Evolutionary conservation across 2,888 invertebrate genomes (phyloP).

Genomic region (Troilus luridus): DNA sequence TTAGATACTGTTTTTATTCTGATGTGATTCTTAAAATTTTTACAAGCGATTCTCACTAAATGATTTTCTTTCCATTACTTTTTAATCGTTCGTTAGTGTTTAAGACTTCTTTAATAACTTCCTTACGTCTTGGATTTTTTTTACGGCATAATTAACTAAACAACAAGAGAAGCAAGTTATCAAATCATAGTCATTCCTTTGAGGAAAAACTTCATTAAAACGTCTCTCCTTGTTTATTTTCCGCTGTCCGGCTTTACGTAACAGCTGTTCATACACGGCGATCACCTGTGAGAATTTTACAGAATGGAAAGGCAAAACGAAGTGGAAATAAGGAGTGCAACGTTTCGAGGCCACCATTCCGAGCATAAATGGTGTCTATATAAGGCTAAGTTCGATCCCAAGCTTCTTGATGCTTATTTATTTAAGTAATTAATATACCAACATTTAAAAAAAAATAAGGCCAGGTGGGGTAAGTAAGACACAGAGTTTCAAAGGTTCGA

Average conservation of each 20-base stretch:
- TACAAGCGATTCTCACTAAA: neutral
- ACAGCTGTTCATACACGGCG: neutral
- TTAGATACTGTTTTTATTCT: neutral
- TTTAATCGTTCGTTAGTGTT: too few relatives aligned
- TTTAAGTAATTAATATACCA: too few relatives aligned
- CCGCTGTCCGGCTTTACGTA: neutral
- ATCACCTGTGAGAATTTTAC: neutral
- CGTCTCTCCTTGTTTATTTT: neutral
- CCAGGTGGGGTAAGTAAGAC: too few relatives aligned
- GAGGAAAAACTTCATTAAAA: neutral
- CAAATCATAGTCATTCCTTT: neutral
- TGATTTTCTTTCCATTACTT: too few relatives aligned
- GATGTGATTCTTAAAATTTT: neutral
- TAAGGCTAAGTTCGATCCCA: neutral
- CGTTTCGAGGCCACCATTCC: neutral
- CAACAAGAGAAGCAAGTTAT: neutral
- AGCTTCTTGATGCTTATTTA: too few relatives aligned
- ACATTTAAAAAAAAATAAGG: too few relatives aligned
- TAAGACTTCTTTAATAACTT: too few relatives aligned
- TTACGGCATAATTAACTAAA: neutral
- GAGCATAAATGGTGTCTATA: neutral
- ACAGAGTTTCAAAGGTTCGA: too few relatives aligned
- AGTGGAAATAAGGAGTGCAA: slow-evolving; percentile 7
- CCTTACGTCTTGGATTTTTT: neutral
- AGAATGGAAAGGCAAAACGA: neutral